phyloP scores from a whole-genome alignment of 1,140 invertebrate genomes.

The Probaryconus sp. region DNA sequence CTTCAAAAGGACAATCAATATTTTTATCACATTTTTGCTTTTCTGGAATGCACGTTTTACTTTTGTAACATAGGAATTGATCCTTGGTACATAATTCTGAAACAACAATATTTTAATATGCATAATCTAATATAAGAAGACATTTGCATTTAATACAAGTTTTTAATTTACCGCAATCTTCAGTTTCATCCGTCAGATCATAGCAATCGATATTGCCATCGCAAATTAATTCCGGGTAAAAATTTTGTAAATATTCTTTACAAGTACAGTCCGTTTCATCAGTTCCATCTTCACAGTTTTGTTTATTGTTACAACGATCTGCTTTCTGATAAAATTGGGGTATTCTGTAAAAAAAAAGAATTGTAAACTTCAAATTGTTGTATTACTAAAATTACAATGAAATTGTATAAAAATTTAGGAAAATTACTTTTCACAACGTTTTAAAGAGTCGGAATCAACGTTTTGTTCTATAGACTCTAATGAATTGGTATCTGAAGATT shows the following conservation, averaged over 20 bases:
- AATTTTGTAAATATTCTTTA: constrained; percentile 81
- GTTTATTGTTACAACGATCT: constrained; percentile 83
- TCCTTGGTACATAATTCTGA: constrained; percentile 79
- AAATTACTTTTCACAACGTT: too few relatives aligned
- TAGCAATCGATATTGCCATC: constrained; percentile 88
- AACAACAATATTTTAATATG: constrained; percentile 57
- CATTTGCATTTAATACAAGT: background rate
- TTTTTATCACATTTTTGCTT: constrained; percentile 80
- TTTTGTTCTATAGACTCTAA: too few relatives aligned
- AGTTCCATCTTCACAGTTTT: constrained; percentile 89
- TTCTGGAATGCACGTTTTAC: constrained; percentile 80
- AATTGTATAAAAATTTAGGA: too few relatives aligned
- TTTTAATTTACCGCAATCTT: constrained; percentile 80
- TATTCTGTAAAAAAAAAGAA: constrained; percentile 79
- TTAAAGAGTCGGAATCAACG: too few relatives aligned
- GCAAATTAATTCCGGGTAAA: constrained; percentile 82
- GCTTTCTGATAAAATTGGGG: constrained; percentile 80
- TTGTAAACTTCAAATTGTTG: too few relatives aligned
- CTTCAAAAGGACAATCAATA: constrained; percentile 62
- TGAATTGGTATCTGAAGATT: too few relatives aligned
- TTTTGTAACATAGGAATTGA: constrained; percentile 80
- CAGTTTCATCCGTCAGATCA: constrained; percentile 87
- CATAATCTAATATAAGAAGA: background rate
- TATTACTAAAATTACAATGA: too few relatives aligned
- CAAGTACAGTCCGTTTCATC: constrained; percentile 88